Percentiles rank a stretch among this genome's conserved stretches.
Evolutionary conservation across 2,797 vertebrate genomes (phyloP).

Genomic region (Mallotus villosus): DNA sequence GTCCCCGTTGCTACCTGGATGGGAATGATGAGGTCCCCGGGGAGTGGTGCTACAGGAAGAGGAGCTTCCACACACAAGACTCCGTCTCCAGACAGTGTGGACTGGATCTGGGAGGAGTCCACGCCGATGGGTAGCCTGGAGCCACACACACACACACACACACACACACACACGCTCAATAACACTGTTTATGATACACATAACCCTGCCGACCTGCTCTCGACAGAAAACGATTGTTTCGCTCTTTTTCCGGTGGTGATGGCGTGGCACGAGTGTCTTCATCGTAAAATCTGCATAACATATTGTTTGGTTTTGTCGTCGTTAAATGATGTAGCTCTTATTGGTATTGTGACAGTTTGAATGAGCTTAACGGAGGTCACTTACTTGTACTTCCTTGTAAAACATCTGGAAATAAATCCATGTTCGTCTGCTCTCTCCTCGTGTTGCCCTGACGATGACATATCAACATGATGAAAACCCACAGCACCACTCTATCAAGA

Average conservation of each 20-base stretch:
- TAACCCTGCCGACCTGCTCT: background rate
- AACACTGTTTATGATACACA: background rate
- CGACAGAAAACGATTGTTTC: background rate
- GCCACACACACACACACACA: background rate
- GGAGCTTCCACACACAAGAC: constrained; percentile 72
- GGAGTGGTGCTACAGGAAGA: constrained; percentile 49
- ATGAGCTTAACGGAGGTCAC: constrained; percentile 22
- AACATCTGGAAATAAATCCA: constrained; percentile 75
- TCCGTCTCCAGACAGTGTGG: constrained; percentile 69
- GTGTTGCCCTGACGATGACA: constrained; percentile 71
- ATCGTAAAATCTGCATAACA: background rate
- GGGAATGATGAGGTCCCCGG: constrained; percentile 62
- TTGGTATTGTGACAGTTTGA: background rate
- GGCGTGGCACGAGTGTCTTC: background rate
- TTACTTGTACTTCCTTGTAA: constrained; percentile 82
- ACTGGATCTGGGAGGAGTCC: constrained; percentile 54
- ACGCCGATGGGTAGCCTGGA: constrained; percentile 70
- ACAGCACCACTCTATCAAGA: constrained; percentile 42
- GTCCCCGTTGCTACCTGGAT: constrained; percentile 64
- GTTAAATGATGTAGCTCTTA: no score
- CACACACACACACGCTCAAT: background rate
- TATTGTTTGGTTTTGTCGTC: no score
- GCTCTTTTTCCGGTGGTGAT: no score
- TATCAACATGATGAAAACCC: constrained; percentile 49
- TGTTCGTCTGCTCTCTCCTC: constrained; percentile 73